These are phyloP conservation scores for Callionymus lyra DNA, from an alignment of 2,113 vertebrate species.

Conservation along the genomic window DNA sequence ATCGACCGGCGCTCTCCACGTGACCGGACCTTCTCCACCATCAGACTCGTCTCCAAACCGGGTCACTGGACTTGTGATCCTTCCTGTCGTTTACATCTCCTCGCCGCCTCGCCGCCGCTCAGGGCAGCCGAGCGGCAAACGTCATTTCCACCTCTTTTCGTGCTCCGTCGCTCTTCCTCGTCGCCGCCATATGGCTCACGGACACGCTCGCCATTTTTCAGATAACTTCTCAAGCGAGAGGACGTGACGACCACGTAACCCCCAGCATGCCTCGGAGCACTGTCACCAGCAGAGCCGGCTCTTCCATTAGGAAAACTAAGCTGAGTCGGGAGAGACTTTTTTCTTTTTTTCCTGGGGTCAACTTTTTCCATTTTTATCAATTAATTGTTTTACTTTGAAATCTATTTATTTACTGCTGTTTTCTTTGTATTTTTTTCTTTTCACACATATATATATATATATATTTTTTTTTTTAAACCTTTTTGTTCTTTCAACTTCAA, in stretches of 20 bases:
- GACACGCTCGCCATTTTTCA: conserved; percentile 67
- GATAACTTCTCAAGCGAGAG: conserved; percentile 70
- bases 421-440: too few species aligned
- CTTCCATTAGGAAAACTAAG: too few species aligned
- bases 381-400: too few species aligned
- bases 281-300: too few species aligned
- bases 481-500: too few species aligned
- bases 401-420: too few species aligned
- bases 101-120: conserved; percentile 42
- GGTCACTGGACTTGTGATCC: conserved; percentile 13
- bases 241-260: conserved; percentile 25
- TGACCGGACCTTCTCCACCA: background rate
- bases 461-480: too few species aligned
- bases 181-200: conserved; percentile 61
- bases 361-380: too few species aligned
- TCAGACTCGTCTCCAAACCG: background rate
- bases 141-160: conserved; percentile 60
- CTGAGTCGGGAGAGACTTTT: too few species aligned
- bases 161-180: conserved; percentile 49
- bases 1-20: too few species aligned
- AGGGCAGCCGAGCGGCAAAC: conserved; percentile 60
- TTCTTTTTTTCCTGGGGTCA: too few species aligned
- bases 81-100: conserved; percentile 31
- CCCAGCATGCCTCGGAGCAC: background rate
- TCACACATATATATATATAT: too few species aligned